A percentile compares a stretch with the other conserved stretches of the same genome.
Evolutionary conservation across 2,888 invertebrate species (phyloP).

Genomic region (Smittia aterrima): DNA sequence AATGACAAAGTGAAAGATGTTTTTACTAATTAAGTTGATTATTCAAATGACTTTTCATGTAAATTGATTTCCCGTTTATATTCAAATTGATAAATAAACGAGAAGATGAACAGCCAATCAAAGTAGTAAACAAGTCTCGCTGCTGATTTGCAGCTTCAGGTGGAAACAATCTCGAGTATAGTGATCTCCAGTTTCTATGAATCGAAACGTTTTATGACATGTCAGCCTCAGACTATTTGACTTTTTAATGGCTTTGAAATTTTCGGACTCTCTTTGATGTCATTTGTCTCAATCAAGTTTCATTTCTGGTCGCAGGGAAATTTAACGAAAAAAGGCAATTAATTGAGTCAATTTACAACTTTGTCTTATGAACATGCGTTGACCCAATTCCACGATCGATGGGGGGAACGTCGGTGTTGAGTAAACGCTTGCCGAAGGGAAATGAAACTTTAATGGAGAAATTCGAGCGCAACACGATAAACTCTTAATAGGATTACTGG

Average conservation of each 20-base stretch:
- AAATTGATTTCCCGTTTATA: constrained; percentile 14
- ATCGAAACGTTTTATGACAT: not conserved
- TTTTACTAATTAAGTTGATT: not conserved
- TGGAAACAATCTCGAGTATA: not conserved
- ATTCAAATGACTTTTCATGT: not conserved
- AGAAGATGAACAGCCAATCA: not conserved
- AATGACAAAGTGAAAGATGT: not conserved
- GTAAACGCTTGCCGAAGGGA: not conserved
- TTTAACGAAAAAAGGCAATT: constrained; percentile 4
- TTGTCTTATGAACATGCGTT: not conserved
- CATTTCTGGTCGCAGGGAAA: not conserved
- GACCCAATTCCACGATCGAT: not conserved
- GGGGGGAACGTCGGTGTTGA: not conserved
- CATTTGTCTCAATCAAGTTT: constrained; percentile 14
- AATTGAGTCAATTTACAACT: constrained; percentile 8
- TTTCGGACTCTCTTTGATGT: constrained; percentile 6
- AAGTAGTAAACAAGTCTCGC: not conserved
- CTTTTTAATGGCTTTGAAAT: not conserved
- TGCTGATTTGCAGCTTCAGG: not conserved
- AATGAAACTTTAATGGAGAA: not conserved
- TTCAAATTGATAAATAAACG: constrained; percentile 6
- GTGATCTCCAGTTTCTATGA: not conserved
- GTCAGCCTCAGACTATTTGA: not conserved
- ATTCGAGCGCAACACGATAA: not conserved
- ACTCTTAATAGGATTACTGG: not conserved